phyloP scores from a whole-genome alignment of 2,113 vertebrate genomes.

The Helogale parvula region DNA sequence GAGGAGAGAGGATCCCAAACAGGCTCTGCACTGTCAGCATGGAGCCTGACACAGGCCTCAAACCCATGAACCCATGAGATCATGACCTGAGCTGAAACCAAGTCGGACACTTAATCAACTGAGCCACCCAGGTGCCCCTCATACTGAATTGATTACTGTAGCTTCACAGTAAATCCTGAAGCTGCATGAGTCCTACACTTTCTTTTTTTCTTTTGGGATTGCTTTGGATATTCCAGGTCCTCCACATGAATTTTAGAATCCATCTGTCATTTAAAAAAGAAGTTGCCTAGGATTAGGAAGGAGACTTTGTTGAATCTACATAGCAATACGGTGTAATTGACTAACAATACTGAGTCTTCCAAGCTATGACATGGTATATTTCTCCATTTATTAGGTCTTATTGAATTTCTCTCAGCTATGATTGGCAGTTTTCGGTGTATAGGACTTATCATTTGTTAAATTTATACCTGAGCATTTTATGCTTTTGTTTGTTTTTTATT shows the following conservation, averaged over 20 bases:
- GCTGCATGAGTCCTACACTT: neutral
- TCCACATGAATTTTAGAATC: neutral
- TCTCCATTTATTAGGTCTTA: neutral
- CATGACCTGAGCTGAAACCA: too few species aligned
- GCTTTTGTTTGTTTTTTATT: too few species aligned
- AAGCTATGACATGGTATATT: neutral
- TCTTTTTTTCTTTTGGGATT: neutral
- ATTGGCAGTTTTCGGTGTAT: neutral
- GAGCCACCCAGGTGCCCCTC: too few species aligned
- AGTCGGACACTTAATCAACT: too few species aligned
- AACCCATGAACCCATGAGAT: too few species aligned
- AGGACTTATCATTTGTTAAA: neutral
- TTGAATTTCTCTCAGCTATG: neutral
- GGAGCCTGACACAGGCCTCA: too few species aligned
- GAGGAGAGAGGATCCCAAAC: too few species aligned
- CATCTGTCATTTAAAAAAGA: constrained; percentile 15
- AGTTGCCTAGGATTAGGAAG: neutral
- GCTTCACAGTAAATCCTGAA: neutral
- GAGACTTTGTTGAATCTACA: neutral
- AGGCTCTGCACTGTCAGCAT: too few species aligned
- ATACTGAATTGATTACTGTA: neutral
- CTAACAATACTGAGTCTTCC: neutral
- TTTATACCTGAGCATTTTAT: neutral
- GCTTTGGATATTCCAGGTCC: neutral
- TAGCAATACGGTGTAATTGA: neutral